Evolutionary conservation across 2,888 invertebrate species (phyloP), one percentile per base, ranked within the genome.

Genomic region (Nemotelus nigrinus): DNA sequence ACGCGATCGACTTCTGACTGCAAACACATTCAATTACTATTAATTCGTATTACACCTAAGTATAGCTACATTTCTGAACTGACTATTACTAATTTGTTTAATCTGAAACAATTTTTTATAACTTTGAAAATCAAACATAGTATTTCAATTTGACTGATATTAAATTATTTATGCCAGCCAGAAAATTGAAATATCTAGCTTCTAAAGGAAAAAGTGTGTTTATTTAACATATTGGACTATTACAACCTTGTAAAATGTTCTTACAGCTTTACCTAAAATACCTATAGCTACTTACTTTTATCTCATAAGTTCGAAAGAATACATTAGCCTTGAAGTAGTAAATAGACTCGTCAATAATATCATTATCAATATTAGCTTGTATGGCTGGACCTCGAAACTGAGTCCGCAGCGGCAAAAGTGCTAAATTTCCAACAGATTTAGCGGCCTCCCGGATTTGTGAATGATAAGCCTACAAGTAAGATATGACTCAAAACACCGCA

Each of bases 291-390:
- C 82, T 82, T 88, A 96, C 96, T 92, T 98, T 98, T 79, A 99
- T 97, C 90, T 99, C 99, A 87, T 98, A 99, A 53, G 97, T 98
- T 82, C 98, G 92, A 87, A 99, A 99, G 88, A 99, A 99, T 0
- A 99, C 98, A 89, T 99, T 99, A 0, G 99, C 98, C 89, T 98
- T 99, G 88, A 99, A 99, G 87, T 92, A 99, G 84, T 94, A 95
- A 53, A 99, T 90, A 75, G 98, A 96, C 89, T 99, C 99, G 87
- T 99, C 99, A 82, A 99, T 94, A 80, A 99, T 95, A 87, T 99
- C 99, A 81, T 91, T 90, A 64, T 94, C 94, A 75, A 91, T 90
- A 79, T 89, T 89, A 75, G 89, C 89, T 25, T 65, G 76, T 7
- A 96, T 95, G 4, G 98, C 98, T 50, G 99, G 99, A 5, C 99